Base-by-base conservation (phyloP, 2,797 vertebrate species). In the Sandelia bainsii region DNA sequence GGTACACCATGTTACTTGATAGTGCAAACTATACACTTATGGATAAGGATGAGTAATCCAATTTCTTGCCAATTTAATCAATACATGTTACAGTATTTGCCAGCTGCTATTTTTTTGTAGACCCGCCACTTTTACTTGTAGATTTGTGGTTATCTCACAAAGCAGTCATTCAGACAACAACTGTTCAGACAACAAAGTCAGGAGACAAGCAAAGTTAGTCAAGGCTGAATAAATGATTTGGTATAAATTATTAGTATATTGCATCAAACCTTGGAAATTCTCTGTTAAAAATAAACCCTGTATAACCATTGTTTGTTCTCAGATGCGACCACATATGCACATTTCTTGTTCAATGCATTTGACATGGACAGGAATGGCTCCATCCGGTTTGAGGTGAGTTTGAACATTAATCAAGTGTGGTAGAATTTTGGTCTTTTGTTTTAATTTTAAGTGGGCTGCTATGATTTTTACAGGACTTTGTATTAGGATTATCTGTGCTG, bases 331-430 rank as follows among this genome's bases (percentile, higher is more conserved):
- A 96, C 94, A 49, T 99, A 99, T 0, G 98, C 98, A 1, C 97
- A 97, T 88, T 98, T 98, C 92, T 92, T 99, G 69, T 99, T 99
- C 75, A 96, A 98, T 0, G 97, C 98, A 23, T 99, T 99, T 1
- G 97, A 99, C 25, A 87, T 95, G 4, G 96, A 98, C 42, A 91
- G 89, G 90, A 96, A 78, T 0, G 98, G 98, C 23, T 95, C 96
- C 11, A 97, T 99, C 50, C 94, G 93, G 66, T 99, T 99, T 58
- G 97, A 98, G 95, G 98, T 96, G 88, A 90, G 89, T 52, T 27
- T 3, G 7, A 3, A 52, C 17, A 27, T 19, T 25, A 8, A 12
- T 11, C 10, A 34, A 5, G 5, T 14, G 8, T 34, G 22, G 5
- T 29, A 48, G 46, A 19, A 8, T 13, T 37, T 12, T 12, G 8